phyloP scores from a whole-genome alignment of 2,113 vertebrate genomes.

The Verasper variegatus region DNA sequence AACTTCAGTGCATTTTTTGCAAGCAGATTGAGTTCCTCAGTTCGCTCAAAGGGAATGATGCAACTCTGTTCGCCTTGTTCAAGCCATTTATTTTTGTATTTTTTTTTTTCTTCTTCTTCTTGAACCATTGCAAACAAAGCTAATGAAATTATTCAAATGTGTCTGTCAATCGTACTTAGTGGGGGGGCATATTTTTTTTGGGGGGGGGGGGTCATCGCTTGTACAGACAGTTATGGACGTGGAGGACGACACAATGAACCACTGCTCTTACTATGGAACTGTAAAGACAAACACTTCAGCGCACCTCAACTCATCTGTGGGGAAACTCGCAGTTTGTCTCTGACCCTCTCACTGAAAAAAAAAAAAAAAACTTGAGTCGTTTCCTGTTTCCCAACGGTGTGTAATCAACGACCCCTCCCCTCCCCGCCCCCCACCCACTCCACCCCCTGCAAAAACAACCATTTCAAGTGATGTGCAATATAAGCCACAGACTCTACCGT shows the following conservation, averaged over 20 bases:
- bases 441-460: slow-evolving; percentile 54
- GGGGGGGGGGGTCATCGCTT: slow-evolving; percentile 25
- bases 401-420: slow-evolving; percentile 8
- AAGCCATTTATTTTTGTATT: slow-evolving; percentile 79
- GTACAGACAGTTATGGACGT: slow-evolving; percentile 55
- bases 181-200: background rate
- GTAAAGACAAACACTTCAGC: slow-evolving; percentile 65
- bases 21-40: slow-evolving; percentile 60
- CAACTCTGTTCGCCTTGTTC: slow-evolving; percentile 77
- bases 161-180: slow-evolving; percentile 58
- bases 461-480: slow-evolving; percentile 84
- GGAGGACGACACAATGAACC: slow-evolving; percentile 63
- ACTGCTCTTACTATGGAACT: slow-evolving; percentile 76
- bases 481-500: slow-evolving; percentile 83
- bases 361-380: slow-evolving; percentile 62
- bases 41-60: slow-evolving; percentile 79
- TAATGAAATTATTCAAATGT: slow-evolving; percentile 64
- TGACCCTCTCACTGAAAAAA: slow-evolving; percentile 59
- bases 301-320: slow-evolving; percentile 69
- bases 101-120: slow-evolving; percentile 41
- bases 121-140: slow-evolving; percentile 76
- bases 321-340: slow-evolving; percentile 47
- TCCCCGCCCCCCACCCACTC: slow-evolving; percentile 1
- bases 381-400: slow-evolving; percentile 33
- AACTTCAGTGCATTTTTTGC: slow-evolving; percentile 67